phyloP scores from a whole-genome alignment of 2,888 invertebrate genomes.

The Bugula neritina region DNA sequence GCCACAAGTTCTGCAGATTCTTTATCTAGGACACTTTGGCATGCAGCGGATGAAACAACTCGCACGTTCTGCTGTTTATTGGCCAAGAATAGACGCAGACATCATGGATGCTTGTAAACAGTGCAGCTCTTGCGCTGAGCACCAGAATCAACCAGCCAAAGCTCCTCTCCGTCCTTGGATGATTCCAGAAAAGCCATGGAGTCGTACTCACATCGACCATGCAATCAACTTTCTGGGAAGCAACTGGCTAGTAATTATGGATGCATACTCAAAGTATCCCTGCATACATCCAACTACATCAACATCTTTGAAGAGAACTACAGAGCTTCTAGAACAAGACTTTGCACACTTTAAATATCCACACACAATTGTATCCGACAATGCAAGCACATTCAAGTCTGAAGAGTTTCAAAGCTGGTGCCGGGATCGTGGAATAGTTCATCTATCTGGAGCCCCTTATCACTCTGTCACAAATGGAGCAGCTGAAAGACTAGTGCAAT shows the following conservation, averaged over 20 bases:
- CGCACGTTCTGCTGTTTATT: constrained; percentile 32
- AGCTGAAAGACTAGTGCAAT: too few species aligned
- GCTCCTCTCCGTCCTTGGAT: constrained; percentile 37
- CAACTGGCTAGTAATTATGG: constrained; percentile 30
- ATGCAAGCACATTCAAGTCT: neutral
- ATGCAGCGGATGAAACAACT: constrained; percentile 35
- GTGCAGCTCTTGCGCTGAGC: constrained; percentile 32
- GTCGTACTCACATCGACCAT: neutral
- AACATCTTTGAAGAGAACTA: neutral
- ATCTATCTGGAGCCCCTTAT: constrained; percentile 30
- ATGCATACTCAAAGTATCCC: neutral
- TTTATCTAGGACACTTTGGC: constrained; percentile 38
- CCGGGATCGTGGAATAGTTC: constrained; percentile 25
- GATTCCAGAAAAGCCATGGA: constrained; percentile 24
- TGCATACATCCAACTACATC: neutral
- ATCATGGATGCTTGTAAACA: constrained; percentile 27
- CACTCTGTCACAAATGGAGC: constrained; percentile 29
- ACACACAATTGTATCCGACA: neutral
- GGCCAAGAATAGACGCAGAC: constrained; percentile 30
- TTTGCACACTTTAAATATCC: neutral
- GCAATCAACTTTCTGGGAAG: neutral
- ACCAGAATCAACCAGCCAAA: constrained; percentile 31
- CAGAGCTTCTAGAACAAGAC: neutral
- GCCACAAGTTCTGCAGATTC: constrained; percentile 31
- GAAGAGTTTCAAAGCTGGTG: constrained; percentile 26